These are phyloP conservation scores for Gila orcuttii DNA, from an alignment of 2,113 vertebrate species.

Conservation along the genomic window DNA sequence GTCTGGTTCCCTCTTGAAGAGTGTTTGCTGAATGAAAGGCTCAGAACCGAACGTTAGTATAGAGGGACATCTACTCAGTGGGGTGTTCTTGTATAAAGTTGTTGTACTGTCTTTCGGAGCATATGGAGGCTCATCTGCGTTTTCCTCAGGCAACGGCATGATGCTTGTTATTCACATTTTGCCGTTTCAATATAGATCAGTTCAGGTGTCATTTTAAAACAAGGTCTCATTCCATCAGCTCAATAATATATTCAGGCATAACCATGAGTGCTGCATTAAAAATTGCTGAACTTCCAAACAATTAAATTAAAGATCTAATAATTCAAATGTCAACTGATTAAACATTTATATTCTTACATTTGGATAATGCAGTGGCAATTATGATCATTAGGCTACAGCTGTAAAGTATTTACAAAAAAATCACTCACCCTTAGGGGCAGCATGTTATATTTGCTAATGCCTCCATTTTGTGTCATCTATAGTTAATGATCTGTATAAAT, in stretches of 20 bases:
- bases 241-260: not conserved
- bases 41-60: not conserved
- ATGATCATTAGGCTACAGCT: not conserved
- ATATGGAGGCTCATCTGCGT: not conserved
- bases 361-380: not conserved
- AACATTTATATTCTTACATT: not conserved
- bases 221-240: not conserved
- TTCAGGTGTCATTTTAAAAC: not conserved
- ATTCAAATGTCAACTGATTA: not conserved
- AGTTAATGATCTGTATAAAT: not conserved
- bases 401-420: not conserved
- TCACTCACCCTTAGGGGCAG: not conserved
- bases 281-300: not conserved
- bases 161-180: not conserved
- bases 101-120: not conserved
- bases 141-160: constrained; percentile 8
- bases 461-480: not conserved
- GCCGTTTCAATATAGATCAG: not conserved
- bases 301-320: not conserved
- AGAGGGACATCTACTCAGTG: not conserved
- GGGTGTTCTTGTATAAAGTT: not conserved
- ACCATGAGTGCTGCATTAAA: not conserved
- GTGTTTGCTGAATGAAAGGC: not conserved
- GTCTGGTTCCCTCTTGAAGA: constrained; percentile 3
- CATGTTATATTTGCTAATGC: not conserved